Conservation (phyloP, 2,113 vertebrate species). For the Pristiophorus japonicus region DNA sequence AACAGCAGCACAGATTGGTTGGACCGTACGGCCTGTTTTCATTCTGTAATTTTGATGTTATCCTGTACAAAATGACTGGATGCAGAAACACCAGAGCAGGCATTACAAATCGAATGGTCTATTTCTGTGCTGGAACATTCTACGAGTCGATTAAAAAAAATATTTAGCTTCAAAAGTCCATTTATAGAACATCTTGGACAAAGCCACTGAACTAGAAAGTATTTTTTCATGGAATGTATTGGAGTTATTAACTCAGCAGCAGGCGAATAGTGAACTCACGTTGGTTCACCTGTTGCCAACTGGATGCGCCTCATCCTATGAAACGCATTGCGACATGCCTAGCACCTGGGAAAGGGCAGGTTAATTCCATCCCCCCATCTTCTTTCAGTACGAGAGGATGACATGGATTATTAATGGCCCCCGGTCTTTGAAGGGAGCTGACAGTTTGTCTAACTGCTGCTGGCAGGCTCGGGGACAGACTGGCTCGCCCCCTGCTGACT, state of each 20-base stretch:
- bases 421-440: neutral
- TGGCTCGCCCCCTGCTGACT: neutral
- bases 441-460: constrained; percentile 29
- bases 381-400: neutral
- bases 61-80: too few species aligned
- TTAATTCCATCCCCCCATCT: neutral
- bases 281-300: neutral
- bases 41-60: too few species aligned
- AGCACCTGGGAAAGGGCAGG: too few species aligned
- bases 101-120: neutral
- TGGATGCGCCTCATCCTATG: too few species aligned
- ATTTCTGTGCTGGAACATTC: neutral
- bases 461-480: constrained; percentile 41
- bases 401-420: neutral
- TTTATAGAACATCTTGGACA: neutral
- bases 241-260: neutral
- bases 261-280: neutral
- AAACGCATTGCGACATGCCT: too few species aligned
- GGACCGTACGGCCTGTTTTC: too few species aligned
- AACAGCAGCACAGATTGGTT: too few species aligned
- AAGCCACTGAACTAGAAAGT: neutral
- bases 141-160: neutral
- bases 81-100: too few species aligned
- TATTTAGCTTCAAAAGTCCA: neutral
- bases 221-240: neutral